Percentiles rank a stretch among this genome's conserved stretches.
These are phyloP conservation scores for Enteromius treurensis DNA, from an alignment of 2,797 vertebrate genomes.

Conservation along the genomic window DNA sequence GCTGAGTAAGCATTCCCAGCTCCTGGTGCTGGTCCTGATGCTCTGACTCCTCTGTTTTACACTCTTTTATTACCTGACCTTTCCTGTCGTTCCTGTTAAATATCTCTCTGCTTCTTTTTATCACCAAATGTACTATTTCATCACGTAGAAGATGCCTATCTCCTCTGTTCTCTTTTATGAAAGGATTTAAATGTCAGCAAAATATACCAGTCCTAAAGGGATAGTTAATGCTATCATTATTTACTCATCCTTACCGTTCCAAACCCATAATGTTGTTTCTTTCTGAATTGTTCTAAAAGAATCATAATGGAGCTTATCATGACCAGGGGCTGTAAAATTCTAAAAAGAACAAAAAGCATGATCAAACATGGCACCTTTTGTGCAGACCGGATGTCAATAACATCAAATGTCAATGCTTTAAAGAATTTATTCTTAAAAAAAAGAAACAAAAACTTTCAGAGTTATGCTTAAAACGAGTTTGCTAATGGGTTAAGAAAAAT, in stretches of 20 bases:
- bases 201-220: conserved; percentile 18
- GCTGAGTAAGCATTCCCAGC: conserved; percentile 45
- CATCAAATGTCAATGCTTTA: background rate
- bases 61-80: conserved; percentile 30
- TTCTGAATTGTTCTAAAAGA: background rate
- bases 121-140: background rate
- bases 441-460: no score
- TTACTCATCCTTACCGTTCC: background rate
- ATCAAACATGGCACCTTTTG: background rate
- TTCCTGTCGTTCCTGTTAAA: background rate
- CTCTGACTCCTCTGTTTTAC: conserved; percentile 29
- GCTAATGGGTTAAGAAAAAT: background rate
- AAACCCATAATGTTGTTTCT: background rate
- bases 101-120: conserved; percentile 16
- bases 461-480: background rate
- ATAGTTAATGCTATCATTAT: conserved; percentile 5
- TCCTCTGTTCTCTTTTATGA: conserved; percentile 13
- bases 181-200: background rate
- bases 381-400: background rate
- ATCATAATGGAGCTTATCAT: background rate
- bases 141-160: conserved; percentile 4
- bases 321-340: background rate
- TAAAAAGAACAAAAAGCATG: no score
- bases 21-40: conserved; percentile 18
- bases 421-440: no score